Conservation (phyloP, 2,113 vertebrate species). For the Trachemys scripta region DNA sequence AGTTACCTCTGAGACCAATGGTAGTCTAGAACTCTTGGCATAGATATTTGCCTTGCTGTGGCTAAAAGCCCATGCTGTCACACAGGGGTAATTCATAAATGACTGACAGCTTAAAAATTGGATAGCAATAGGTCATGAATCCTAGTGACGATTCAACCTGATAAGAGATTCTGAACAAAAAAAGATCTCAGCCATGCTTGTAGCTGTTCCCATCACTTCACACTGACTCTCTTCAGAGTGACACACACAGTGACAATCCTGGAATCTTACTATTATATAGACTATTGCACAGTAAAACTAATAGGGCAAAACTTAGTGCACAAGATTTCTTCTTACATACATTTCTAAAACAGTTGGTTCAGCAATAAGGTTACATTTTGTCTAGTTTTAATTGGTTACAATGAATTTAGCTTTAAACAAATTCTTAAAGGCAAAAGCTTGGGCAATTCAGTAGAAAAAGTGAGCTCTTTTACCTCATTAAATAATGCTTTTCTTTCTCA, state of each 20-base stretch:
- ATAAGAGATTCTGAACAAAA: background rate
- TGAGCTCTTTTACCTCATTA: background rate
- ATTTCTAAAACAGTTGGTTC: background rate
- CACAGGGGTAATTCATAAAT: background rate
- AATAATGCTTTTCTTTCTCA: background rate
- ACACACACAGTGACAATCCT: too few species aligned
- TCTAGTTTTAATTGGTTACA: background rate
- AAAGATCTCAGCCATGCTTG: background rate
- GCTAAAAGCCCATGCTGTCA: background rate
- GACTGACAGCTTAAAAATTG: background rate
- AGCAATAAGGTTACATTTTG: background rate
- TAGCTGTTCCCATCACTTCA: background rate
- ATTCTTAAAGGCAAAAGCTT: background rate
- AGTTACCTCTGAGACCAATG: background rate
- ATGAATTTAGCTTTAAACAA: background rate
- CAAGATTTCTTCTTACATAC: too few species aligned
- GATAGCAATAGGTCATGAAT: background rate
- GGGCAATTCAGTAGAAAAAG: background rate
- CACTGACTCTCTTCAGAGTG: background rate
- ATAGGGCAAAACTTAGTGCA: background rate
- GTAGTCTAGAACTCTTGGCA: background rate
- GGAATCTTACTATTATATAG: too few species aligned
- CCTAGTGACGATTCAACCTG: background rate
- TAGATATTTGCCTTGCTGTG: background rate
- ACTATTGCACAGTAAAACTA: background rate